phyloP scores from a whole-genome alignment of 2,113 vertebrate species.

The Ophthalmolycus amberensis region DNA sequence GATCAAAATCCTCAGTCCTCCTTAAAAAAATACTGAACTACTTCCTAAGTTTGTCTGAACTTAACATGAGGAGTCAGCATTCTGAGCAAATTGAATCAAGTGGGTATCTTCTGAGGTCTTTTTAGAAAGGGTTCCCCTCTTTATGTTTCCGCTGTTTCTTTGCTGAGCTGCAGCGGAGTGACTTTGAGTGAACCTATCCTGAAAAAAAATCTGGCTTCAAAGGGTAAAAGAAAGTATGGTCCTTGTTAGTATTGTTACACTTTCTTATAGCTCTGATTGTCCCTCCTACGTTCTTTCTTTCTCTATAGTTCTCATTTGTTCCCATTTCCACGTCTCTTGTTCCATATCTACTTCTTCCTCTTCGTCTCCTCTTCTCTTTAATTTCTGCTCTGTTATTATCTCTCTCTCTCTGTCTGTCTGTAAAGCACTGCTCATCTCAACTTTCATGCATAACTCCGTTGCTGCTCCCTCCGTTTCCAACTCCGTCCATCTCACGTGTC shows the following conservation, averaged over 20 bases:
- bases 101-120: too few relatives aligned
- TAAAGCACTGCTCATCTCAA: conserved; percentile 23
- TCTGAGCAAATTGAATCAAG: too few relatives aligned
- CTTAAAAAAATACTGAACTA: too few relatives aligned
- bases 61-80: too few relatives aligned
- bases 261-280: not conserved
- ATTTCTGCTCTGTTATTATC: conserved; percentile 22
- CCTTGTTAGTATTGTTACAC: not conserved
- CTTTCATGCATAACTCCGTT: conserved; percentile 13
- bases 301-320: conserved; percentile 11
- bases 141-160: too few relatives aligned
- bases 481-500: not conserved
- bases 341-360: conserved; percentile 19
- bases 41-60: too few relatives aligned
- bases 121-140: too few relatives aligned
- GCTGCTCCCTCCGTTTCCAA: not conserved
- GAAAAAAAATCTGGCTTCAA: too few relatives aligned
- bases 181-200: too few relatives aligned
- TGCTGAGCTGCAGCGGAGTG: too few relatives aligned
- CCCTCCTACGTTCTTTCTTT: conserved; percentile 6
- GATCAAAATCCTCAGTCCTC: too few relatives aligned
- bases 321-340: conserved; percentile 17
- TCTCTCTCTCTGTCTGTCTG: conserved; percentile 9
- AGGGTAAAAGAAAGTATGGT: too few relatives aligned
- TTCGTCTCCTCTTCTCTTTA: conserved; percentile 21